phyloP scores from a whole-genome alignment of 53 echinoderm and acorn worm species.

The Mesocentrotus franciscanus region DNA sequence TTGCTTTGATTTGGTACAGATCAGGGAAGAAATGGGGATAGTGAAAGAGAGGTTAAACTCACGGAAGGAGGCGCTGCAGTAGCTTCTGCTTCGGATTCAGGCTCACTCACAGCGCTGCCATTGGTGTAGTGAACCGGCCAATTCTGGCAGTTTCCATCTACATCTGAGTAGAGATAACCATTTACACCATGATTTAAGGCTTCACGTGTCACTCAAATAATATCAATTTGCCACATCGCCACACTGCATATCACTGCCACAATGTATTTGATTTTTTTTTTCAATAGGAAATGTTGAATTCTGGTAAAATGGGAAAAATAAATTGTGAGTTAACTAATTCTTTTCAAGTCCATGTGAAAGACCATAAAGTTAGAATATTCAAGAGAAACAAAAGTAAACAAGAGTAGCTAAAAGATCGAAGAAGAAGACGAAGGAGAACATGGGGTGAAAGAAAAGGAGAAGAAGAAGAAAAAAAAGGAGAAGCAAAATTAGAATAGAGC shows the following conservation, averaged over 20 bases:
- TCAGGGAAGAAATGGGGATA: neutral
- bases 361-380: neutral
- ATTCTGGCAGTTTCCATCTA: slow-evolving; percentile 72
- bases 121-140: slow-evolving; percentile 74
- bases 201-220: too few species aligned
- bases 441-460: neutral
- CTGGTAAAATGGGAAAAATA: too few species aligned
- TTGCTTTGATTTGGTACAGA: too few species aligned
- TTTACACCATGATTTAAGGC: neutral
- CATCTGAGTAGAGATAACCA: slow-evolving; percentile 31
- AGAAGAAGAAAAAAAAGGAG: neutral
- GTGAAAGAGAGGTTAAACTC: neutral
- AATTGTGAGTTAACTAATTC: too few species aligned
- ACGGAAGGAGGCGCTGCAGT: neutral
- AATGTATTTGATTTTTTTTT: too few species aligned
- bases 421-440: neutral
- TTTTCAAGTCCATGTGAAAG: too few species aligned
- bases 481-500: neutral
- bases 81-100: slow-evolving; percentile 57
- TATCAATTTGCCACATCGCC: too few species aligned
- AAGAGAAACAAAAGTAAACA: neutral
- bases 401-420: neutral
- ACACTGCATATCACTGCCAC: too few species aligned
- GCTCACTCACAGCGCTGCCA: slow-evolving; percentile 72
- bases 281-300: too few species aligned